Evolutionary conservation across 2,888 invertebrate genomes (phyloP).

Genomic region (Herminia tarsipennalis): DNA sequence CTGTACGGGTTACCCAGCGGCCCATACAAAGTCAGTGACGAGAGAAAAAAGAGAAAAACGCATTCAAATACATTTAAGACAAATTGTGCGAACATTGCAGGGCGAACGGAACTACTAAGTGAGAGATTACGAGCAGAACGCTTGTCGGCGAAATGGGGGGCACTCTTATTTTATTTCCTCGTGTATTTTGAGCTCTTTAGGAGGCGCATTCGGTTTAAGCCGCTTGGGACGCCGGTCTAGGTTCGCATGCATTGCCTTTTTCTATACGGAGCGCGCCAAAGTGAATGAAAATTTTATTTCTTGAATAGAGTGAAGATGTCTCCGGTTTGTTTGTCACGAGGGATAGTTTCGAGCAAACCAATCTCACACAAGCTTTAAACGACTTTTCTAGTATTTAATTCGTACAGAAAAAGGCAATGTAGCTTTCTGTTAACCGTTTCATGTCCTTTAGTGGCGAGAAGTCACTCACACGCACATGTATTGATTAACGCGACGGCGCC

Average conservation of each 20-base stretch:
- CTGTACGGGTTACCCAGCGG: constrained; percentile 89
- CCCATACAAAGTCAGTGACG: constrained; percentile 89
- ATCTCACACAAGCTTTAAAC: constrained; percentile 29
- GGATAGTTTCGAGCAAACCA: constrained; percentile 36
- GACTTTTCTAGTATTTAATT: constrained; percentile 21
- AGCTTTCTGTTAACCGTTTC: constrained; percentile 41
- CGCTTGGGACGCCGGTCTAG: constrained; percentile 72
- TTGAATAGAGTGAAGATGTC: constrained; percentile 50
- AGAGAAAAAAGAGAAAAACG: constrained; percentile 87
- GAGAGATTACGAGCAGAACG: constrained; percentile 85
- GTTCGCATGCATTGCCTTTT: constrained; percentile 77
- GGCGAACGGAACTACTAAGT: constrained; percentile 86
- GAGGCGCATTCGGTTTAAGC: constrained; percentile 77
- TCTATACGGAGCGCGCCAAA: constrained; percentile 61
- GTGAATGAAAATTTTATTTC: constrained; percentile 58
- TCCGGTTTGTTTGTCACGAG: constrained; percentile 29
- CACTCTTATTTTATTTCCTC: constrained; percentile 78
- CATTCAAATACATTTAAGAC: constrained; percentile 86
- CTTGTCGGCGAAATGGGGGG: constrained; percentile 78
- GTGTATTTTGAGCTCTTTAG: constrained; percentile 80
- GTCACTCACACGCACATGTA: constrained; percentile 90
- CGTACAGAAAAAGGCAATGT: constrained; percentile 64
- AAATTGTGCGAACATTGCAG: constrained; percentile 86
- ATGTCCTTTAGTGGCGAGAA: constrained; percentile 64
- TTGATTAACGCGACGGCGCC: constrained; percentile 86